Evolutionary conservation across 2,888 invertebrate genomes (phyloP).

Genomic region (Dryocosmus kuriphilus): DNA sequence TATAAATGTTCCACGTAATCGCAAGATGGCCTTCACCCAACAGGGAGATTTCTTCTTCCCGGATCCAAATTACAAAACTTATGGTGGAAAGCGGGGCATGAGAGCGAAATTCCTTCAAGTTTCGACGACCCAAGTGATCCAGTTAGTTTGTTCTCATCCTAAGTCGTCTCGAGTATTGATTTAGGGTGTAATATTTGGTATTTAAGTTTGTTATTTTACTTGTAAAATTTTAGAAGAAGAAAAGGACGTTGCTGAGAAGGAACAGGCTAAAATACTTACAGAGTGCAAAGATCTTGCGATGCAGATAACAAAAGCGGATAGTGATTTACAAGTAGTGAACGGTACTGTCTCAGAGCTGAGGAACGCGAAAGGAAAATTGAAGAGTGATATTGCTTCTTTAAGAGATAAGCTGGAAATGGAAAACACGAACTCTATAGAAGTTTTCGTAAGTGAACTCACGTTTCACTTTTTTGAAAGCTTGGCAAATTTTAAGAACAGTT

Average conservation of each 20-base stretch:
- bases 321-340: slow-evolving; percentile 58
- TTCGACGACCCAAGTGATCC: slow-evolving; percentile 82
- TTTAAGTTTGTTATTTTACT: slow-evolving; percentile 13
- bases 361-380: slow-evolving; percentile 56
- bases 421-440: slow-evolving; percentile 58
- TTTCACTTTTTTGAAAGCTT: too few species aligned
- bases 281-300: slow-evolving; percentile 54
- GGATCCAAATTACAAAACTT: slow-evolving; percentile 87
- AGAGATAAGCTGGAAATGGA: slow-evolving; percentile 63
- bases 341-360: slow-evolving; percentile 58
- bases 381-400: slow-evolving; percentile 60
- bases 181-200: too few species aligned
- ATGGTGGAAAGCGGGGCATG: slow-evolving; percentile 79
- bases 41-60: slow-evolving; percentile 85
- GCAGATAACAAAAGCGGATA: slow-evolving; percentile 56
- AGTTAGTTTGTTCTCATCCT: slow-evolving; percentile 77
- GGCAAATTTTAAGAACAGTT: not conserved
- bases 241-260: slow-evolving; percentile 55
- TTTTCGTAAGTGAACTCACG: slow-evolving; percentile 64
- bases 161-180: too few species aligned
- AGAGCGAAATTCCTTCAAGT: slow-evolving; percentile 83
- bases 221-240: slow-evolving; percentile 68
- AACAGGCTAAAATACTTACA: slow-evolving; percentile 48
- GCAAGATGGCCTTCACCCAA: slow-evolving; percentile 83
- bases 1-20: slow-evolving; percentile 84